Conservation (phyloP, 1,140 invertebrate species). For the Delia radicum region DNA sequence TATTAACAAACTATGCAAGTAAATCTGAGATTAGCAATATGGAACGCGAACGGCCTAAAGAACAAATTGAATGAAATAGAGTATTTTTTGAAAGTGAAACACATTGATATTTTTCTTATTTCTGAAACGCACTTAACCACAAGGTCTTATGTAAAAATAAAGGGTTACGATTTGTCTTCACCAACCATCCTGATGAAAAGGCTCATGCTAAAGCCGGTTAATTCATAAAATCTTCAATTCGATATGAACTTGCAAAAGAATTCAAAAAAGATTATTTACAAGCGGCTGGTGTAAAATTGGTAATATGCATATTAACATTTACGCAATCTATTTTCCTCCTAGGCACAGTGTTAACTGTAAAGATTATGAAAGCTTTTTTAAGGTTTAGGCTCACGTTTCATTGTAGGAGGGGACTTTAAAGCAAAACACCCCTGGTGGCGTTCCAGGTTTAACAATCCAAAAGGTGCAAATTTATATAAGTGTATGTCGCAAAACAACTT, state of each 20-base stretch:
- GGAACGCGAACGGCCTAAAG: slow-evolving; percentile 27
- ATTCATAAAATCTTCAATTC: slow-evolving; percentile 25
- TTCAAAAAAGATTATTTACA: slow-evolving; percentile 22
- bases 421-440: slow-evolving; percentile 54
- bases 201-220: slow-evolving; percentile 29
- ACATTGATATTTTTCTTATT: slow-evolving; percentile 26
- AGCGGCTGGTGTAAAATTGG: slow-evolving; percentile 25
- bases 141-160: slow-evolving; percentile 28
- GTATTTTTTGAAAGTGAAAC: slow-evolving; percentile 8
- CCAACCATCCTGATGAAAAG: slow-evolving; percentile 27
- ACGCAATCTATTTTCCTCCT: slow-evolving; percentile 9
- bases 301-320: slow-evolving; percentile 6
- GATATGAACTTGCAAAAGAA: slow-evolving; percentile 18
- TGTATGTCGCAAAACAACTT: slow-evolving; percentile 36
- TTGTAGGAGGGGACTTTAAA: slow-evolving; percentile 55
- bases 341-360: slow-evolving; percentile 24
- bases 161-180: slow-evolving; percentile 1
- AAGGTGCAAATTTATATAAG: slow-evolving; percentile 40
- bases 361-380: slow-evolving; percentile 44
- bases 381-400: slow-evolving; percentile 44
- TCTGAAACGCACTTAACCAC: slow-evolving; percentile 26
- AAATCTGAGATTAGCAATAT: slow-evolving; percentile 25
- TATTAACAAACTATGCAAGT: slow-evolving; percentile 25
- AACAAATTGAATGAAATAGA: slow-evolving; percentile 23
- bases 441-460: slow-evolving; percentile 44